Evolutionary conservation across 2,113 vertebrate genomes (phyloP), one percentile per base, ranked within the genome.

Genomic region (Myotis lucifugus): DNA sequence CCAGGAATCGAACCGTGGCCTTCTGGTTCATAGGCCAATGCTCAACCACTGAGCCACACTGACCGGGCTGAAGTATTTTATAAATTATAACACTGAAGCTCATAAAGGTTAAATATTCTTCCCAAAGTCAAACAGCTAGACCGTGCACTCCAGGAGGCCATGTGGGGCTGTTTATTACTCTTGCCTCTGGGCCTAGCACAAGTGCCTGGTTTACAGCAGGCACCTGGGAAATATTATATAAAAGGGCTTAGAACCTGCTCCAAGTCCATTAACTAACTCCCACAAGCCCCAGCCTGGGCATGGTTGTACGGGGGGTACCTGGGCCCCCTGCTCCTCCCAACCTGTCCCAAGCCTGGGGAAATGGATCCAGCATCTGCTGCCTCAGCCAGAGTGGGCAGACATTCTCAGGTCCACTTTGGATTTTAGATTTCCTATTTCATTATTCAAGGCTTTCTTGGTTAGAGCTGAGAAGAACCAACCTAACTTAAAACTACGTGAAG

Each of bases 401-500:
- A 64, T 18, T 50, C 85, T 76, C 83, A 88, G 56, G 50, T 56
- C n/a, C 29, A 74, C 69, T 85, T 67, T 67, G 12, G n/a, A 74
- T 32, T 67, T 84, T 10, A 32, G 34, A 17, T 73, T 74, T 89
- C 50, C 76, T 74, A 2, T 85, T 92, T 90, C 64, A 32, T 73
- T 67, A 54, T 21, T 52, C 67, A 89, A 94, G 59, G 84, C 23
- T 85, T 90, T 67, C 91, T 95, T 90, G 34, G 23, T 70, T 94
- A 77, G 64, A 96, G 72, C 10, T 64, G 23, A 87, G 14, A 81
- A 87, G 46, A 46, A 46, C 42, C 64, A 91, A 46, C 34, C 32
- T 54, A 74, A 37, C 37, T 86, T 94, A 66, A 82, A 74, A 54
- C 10, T 50, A 89, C 37, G 42, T 89, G 66, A 61, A 94, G 32